Conservation (phyloP, 2,888 invertebrate genomes). For the Drosophila peninsularis region DNA sequence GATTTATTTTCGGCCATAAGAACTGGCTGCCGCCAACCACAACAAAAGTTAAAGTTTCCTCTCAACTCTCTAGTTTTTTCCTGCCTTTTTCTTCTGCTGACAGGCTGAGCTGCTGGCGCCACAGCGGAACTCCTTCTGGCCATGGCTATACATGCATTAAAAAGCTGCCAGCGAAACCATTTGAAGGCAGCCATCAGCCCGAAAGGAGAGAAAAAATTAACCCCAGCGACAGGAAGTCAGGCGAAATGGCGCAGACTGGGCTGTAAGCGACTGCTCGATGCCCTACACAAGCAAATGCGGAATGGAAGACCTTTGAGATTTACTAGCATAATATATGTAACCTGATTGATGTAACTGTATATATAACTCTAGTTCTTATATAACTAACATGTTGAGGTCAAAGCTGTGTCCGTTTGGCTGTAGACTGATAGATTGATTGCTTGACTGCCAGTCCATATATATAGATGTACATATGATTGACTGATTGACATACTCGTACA, state of each 20-base stretch:
- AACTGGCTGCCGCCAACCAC: constrained; percentile 52
- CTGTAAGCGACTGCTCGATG: neutral
- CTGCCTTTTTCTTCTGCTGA: constrained; percentile 26
- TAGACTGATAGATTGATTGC: neutral
- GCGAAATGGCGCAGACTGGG: neutral
- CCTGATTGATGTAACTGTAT: too few relatives aligned
- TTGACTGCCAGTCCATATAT: too few relatives aligned
- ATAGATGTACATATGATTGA: too few relatives aligned
- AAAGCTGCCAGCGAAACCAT: constrained; percentile 28
- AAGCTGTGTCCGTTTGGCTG: too few relatives aligned
- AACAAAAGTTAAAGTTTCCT: constrained; percentile 63
- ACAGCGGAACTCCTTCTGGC: constrained; percentile 31
- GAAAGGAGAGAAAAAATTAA: constrained; percentile 21
- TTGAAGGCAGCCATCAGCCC: constrained; percentile 16
- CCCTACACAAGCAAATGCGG: neutral
- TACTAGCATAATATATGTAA: neutral
- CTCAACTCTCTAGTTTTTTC: neutral
- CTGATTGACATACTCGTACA: too few relatives aligned
- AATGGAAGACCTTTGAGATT: neutral
- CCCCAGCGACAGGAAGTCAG: constrained; percentile 55
- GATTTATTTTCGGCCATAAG: constrained; percentile 74
- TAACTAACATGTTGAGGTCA: too few relatives aligned
- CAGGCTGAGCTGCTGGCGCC: constrained; percentile 14
- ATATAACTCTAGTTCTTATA: neutral
- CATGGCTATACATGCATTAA: constrained; percentile 45